These are phyloP conservation scores for Barypeithes pellucidus DNA, from an alignment of 2,888 invertebrate species.

Conservation along the genomic window DNA sequence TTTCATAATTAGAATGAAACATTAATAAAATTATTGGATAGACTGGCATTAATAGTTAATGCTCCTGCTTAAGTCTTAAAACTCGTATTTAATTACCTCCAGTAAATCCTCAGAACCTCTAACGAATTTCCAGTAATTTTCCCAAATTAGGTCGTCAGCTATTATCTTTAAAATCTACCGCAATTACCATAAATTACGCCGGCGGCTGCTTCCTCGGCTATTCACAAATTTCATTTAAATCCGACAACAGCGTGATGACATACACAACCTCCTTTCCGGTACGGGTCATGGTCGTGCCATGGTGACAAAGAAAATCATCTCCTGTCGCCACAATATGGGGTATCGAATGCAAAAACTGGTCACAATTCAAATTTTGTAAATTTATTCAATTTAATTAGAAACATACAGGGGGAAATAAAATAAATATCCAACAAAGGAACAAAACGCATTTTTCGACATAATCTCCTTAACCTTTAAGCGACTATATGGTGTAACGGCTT, in stretches of 20 bases:
- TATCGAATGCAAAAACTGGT: slow-evolving; percentile 55
- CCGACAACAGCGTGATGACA: slow-evolving; percentile 36
- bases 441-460: too few species aligned
- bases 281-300: slow-evolving; percentile 58
- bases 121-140: slow-evolving; percentile 20
- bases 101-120: slow-evolving; percentile 15
- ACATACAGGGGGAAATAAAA: too few species aligned
- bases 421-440: too few species aligned
- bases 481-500: too few species aligned
- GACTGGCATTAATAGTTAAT: not conserved
- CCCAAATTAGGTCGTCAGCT: slow-evolving; percentile 24
- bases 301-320: slow-evolving; percentile 64
- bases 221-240: slow-evolving; percentile 36
- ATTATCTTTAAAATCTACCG: slow-evolving; percentile 33
- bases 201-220: slow-evolving; percentile 37
- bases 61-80: not conserved
- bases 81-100: not conserved
- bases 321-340: slow-evolving; percentile 54
- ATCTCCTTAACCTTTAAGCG: too few species aligned
- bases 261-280: slow-evolving; percentile 34
- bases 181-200: slow-evolving; percentile 40
- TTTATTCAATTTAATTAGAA: too few species aligned
- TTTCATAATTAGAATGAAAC: not conserved
- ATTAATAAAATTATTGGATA: not conserved
- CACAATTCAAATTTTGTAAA: too few species aligned